These are phyloP conservation scores for Eueides isabella DNA, from an alignment of 1,140 invertebrate genomes.

Conservation along the genomic window DNA sequence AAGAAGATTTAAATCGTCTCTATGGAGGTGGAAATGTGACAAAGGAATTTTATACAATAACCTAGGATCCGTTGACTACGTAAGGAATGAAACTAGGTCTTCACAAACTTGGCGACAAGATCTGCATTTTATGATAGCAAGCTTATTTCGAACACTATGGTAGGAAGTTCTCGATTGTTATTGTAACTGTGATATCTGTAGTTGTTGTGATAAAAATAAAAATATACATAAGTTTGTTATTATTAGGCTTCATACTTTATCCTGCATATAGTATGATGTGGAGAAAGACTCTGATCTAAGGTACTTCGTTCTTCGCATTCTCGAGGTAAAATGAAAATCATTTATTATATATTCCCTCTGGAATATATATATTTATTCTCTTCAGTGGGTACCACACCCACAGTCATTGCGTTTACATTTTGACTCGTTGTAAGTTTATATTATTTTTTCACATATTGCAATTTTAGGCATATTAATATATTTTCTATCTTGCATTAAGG, in stretches of 20 bases:
- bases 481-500: too few species aligned
- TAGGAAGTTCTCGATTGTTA: background rate
- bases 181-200: background rate
- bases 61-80: background rate
- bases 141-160: constrained; percentile 7
- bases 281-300: too few species aligned
- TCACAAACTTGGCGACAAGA: constrained; percentile 11
- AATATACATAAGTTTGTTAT: background rate
- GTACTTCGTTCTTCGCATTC: too few species aligned
- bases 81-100: constrained; percentile 12
- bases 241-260: background rate
- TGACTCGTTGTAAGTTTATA: too few species aligned
- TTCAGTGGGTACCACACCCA: too few species aligned
- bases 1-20: background rate
- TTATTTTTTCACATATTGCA: too few species aligned
- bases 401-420: too few species aligned
- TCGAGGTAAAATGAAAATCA: too few species aligned
- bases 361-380: too few species aligned
- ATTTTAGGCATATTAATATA: too few species aligned
- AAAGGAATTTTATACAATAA: constrained; percentile 14
- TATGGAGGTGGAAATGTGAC: background rate
- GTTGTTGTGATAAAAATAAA: background rate
- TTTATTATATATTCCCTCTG: too few species aligned
- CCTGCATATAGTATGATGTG: too few species aligned
- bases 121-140: background rate